phyloP scores from a whole-genome alignment of 2,888 invertebrate genomes.

The Euspilapteryx auroguttella region DNA sequence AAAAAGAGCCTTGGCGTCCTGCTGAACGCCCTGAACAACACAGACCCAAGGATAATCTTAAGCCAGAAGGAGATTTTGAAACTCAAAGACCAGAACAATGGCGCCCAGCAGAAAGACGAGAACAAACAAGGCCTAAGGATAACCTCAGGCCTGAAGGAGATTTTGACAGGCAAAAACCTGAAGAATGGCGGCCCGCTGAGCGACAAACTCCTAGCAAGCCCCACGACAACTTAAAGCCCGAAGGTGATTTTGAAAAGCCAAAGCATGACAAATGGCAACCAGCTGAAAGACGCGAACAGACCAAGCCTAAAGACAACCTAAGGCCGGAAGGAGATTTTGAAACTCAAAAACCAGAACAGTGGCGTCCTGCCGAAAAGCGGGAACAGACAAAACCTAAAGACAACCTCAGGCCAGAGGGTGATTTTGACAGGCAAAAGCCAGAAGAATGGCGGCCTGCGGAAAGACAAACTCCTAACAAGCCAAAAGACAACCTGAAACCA shows the following conservation, averaged over 20 bases:
- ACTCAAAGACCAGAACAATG: slow-evolving; percentile 44
- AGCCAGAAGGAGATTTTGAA: slow-evolving; percentile 60
- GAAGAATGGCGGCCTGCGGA: slow-evolving; percentile 54
- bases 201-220: slow-evolving; percentile 16
- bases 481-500: slow-evolving; percentile 53
- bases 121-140: slow-evolving; percentile 32
- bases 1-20: slow-evolving; percentile 35
- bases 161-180: slow-evolving; percentile 30
- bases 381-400: slow-evolving; percentile 42
- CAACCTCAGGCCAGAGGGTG: slow-evolving; percentile 61
- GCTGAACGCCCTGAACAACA: slow-evolving; percentile 23
- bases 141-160: slow-evolving; percentile 49
- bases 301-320: slow-evolving; percentile 62
- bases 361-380: slow-evolving; percentile 24
- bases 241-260: slow-evolving; percentile 45
- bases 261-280: slow-evolving; percentile 24
- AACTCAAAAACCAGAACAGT: slow-evolving; percentile 24
- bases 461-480: slow-evolving; percentile 29
- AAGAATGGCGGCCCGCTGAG: slow-evolving; percentile 18
- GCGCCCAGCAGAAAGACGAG: slow-evolving; percentile 22
- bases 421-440: slow-evolving; percentile 43
- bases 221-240: slow-evolving; percentile 37
- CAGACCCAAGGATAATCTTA: slow-evolving; percentile 29
- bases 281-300: slow-evolving; percentile 42
- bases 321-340: slow-evolving; percentile 28